phyloP scores from a whole-genome alignment of 2,888 invertebrate species.

The Allacma fusca region DNA sequence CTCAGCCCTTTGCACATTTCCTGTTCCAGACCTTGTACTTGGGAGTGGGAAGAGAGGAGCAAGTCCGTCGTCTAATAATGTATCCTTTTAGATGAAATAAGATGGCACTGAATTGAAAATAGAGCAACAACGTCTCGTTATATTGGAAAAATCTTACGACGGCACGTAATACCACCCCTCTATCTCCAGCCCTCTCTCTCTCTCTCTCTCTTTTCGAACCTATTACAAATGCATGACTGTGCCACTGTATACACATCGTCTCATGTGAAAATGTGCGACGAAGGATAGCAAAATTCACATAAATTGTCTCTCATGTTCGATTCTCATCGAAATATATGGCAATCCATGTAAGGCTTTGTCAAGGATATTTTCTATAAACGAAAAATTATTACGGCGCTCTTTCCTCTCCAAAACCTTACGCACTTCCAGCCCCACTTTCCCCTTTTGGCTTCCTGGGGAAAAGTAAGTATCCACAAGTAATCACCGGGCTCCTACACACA shows the following conservation, averaged over 20 bases:
- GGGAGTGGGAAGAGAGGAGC: neutral
- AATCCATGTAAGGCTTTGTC: slow-evolving; percentile 7
- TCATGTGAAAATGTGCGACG: slow-evolving; percentile 6
- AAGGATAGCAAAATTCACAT: slow-evolving; percentile 11
- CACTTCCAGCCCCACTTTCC: neutral
- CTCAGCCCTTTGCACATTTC: neutral
- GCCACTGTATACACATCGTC: neutral
- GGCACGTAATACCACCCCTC: neutral
- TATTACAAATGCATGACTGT: slow-evolving; percentile 6
- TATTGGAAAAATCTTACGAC: neutral
- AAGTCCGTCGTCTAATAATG: neutral
- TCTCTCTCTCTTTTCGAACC: neutral
- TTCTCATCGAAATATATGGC: slow-evolving; percentile 23
- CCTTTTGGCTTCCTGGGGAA: neutral
- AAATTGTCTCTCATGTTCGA: slow-evolving; percentile 21
- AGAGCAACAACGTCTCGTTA: neutral
- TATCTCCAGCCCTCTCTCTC: neutral
- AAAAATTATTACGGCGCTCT: slow-evolving; percentile 10
- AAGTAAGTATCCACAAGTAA: slow-evolving; percentile 7
- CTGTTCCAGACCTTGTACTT: neutral
- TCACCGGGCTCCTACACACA: neutral
- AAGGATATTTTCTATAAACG: slow-evolving; percentile 13
- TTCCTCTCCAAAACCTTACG: neutral
- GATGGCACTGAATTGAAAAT: slow-evolving; percentile 10
- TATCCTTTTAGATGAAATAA: slow-evolving; percentile 18